Evolutionary conservation across 2,888 invertebrate genomes (phyloP).

Genomic region (Ischnus inquisitorius): DNA sequence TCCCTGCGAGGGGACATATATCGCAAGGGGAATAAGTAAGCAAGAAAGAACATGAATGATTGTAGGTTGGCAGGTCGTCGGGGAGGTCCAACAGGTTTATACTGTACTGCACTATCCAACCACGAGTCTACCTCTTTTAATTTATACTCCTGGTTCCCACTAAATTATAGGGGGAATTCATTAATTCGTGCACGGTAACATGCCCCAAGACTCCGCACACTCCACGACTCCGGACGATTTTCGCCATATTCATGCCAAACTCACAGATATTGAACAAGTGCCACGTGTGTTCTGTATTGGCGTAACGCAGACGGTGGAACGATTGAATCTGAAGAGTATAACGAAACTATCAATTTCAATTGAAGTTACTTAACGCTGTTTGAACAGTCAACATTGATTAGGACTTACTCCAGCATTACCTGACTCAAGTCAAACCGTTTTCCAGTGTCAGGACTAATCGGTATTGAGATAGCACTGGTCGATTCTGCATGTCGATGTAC

Average conservation of each 20-base stretch:
- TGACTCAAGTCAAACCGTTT: no score
- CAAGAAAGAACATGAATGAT: constrained; percentile 48
- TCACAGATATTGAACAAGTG: background rate
- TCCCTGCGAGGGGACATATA: constrained; percentile 23
- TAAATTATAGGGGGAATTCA: constrained; percentile 43
- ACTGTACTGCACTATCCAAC: constrained; percentile 47
- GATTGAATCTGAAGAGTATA: background rate
- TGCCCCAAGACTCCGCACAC: background rate
- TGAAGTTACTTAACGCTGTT: no score
- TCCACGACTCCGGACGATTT: background rate
- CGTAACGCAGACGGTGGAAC: background rate
- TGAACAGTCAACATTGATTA: no score
- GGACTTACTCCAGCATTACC: no score
- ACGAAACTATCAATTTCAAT: no score
- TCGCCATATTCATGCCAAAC: background rate
- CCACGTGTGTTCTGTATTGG: background rate
- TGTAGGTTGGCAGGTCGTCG: constrained; percentile 51
- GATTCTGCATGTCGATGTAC: no score
- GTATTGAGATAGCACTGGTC: no score
- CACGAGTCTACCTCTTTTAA: constrained; percentile 41
- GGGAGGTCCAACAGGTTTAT: constrained; percentile 44
- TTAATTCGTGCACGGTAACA: constrained; percentile 29
- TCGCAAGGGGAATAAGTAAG: constrained; percentile 22
- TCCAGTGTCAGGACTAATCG: no score
- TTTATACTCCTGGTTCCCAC: constrained; percentile 23